Evolutionary conservation across 2,113 vertebrate species (phyloP), one percentile per base, ranked within the genome.

Genomic region (Dendrocopos noguchii): DNA sequence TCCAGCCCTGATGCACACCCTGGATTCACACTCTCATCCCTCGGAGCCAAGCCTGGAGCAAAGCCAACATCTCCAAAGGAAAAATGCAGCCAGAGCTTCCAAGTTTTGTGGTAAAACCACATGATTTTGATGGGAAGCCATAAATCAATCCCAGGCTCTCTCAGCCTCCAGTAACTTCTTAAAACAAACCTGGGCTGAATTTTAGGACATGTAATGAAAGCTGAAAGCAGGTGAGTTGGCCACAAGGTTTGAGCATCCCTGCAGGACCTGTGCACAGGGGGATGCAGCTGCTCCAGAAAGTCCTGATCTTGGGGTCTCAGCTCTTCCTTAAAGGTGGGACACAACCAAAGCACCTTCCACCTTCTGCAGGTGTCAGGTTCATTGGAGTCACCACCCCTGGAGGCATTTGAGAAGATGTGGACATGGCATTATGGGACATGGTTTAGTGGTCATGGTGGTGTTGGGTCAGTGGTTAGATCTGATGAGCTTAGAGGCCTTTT

Each of bases 101-200:
- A 95, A 94, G 96, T 70, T 92, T 78, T 0, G 19, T 75, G 93
- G 94, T 88, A 34, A 92, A 94, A 79, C 94, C 96, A 84, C 93
- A 94, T 67, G 91, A 95, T 94, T 84, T 82, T 91, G 90, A 91
- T 90, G 91, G 94, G 95, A 96, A 96, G 94, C 84, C 82, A 36
- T 96, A 96, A 96, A 96, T 95, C 93, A 94, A 87, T 88, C 91
- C 94, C 96, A 94, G 94, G 76, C 91, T 46, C 65, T 84, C 75
- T 72, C 82, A 68, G 84, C 67, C 93, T 83, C 87, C 0, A 0
- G 75, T 92, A 92, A 95, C 91, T 94, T 80, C 94, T 94, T 85
- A 71, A 89, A 95, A 95, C 89, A 93, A 95, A 96, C 91, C 96
- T 72, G 72, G 95, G 91, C 91, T 95, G 90, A 91, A 60, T 79